Percentiles rank a stretch among this genome's conserved stretches.
Evolutionary conservation across 2,888 invertebrate species (phyloP).

Genomic region (Papilio demoleus): DNA sequence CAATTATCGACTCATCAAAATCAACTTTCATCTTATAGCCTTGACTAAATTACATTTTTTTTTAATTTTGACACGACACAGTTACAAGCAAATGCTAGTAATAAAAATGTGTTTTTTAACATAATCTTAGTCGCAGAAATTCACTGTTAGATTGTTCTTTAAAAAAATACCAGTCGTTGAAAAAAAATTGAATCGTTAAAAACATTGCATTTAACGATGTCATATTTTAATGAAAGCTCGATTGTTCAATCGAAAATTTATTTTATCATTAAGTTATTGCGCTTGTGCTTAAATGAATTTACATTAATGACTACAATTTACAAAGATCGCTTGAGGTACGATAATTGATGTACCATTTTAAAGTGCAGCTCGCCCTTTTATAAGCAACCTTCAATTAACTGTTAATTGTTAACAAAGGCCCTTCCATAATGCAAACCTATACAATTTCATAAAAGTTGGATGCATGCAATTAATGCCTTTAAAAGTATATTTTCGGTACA

Average conservation of each 20-base stretch:
- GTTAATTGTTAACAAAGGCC: slow-evolving; percentile 37
- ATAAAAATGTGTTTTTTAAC: no score
- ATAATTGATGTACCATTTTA: slow-evolving; percentile 31
- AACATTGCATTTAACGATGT: not conserved
- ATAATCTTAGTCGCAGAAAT: no score
- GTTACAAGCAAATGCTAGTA: no score
- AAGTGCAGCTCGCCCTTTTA: slow-evolving; percentile 37
- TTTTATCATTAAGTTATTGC: slow-evolving; percentile 20
- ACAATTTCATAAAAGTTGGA: slow-evolving; percentile 33
- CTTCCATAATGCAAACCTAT: slow-evolving; percentile 27
- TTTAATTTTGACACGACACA: no score
- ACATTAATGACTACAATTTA: slow-evolving; percentile 26
- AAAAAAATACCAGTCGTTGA: no score
- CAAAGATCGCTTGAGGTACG: slow-evolving; percentile 15
- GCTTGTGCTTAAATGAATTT: slow-evolving; percentile 8
- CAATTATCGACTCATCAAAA: no score
- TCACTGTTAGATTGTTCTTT: no score
- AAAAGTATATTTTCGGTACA: slow-evolving; percentile 21
- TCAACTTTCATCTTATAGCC: no score
- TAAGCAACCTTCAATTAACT: slow-evolving; percentile 27
- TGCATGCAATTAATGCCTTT: slow-evolving; percentile 29
- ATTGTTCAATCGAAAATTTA: not conserved
- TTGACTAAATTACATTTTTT: no score
- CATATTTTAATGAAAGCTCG: not conserved
- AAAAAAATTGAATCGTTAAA: not conserved